phyloP scores from a whole-genome alignment of 2,797 vertebrate genomes.

The Cygnus olor region DNA sequence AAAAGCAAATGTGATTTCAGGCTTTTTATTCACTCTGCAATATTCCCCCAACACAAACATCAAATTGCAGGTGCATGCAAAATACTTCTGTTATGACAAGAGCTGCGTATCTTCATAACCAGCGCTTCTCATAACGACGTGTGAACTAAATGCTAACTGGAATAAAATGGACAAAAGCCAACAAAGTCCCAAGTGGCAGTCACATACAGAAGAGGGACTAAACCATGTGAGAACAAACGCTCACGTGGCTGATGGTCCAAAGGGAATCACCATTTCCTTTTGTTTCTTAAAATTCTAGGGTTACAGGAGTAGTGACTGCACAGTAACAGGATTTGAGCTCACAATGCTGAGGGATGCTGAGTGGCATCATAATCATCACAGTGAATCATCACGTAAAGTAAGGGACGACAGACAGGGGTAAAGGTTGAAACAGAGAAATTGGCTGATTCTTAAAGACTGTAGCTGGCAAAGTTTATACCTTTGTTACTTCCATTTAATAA shows the following conservation, averaged over 20 bases:
- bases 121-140: constrained; percentile 75
- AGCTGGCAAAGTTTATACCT: background rate
- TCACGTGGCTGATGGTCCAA: background rate
- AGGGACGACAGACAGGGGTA: background rate
- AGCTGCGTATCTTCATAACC: constrained; percentile 66
- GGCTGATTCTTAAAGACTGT: background rate
- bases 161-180: constrained; percentile 72
- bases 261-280: constrained; percentile 27
- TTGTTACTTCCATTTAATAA: background rate
- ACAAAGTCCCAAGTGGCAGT: constrained; percentile 54
- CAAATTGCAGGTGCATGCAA: constrained; percentile 74
- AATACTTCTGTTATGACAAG: constrained; percentile 76
- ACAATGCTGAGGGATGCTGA: background rate
- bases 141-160: constrained; percentile 78
- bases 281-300: background rate
- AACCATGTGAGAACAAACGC: constrained; percentile 54
- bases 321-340: constrained; percentile 27
- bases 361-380: background rate
- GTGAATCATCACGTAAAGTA: background rate
- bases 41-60: constrained; percentile 74
- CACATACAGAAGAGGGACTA: constrained; percentile 61
- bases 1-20: constrained; percentile 55
- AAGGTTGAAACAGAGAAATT: background rate
- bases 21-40: constrained; percentile 63
- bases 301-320: background rate